Percentiles rank a stretch among this genome's conserved stretches.
phyloP scores from a whole-genome alignment of 1,140 invertebrate species.

The Diorhabda sublineata region DNA sequence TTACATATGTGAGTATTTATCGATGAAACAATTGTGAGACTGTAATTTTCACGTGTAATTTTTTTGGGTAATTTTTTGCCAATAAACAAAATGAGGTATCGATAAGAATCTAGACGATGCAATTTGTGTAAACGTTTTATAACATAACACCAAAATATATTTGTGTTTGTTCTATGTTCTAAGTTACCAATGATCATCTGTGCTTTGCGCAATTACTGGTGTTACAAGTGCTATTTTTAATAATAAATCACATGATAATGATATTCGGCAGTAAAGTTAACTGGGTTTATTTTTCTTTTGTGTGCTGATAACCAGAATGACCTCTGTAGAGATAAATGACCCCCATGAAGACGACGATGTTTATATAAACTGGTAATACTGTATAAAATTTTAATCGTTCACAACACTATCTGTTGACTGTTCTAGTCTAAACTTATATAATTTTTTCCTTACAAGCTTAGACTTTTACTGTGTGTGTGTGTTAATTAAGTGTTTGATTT shows the following conservation, averaged over 20 bases:
- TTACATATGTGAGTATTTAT: too few species aligned
- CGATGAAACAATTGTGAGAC: too few species aligned
- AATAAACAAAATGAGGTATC: too few species aligned
- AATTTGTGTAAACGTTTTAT: too few species aligned
- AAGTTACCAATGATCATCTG: too few species aligned
- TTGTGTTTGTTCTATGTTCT: too few species aligned
- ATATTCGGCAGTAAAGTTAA: slow-evolving; percentile 17
- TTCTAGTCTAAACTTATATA: slow-evolving; percentile 3
- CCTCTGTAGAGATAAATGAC: slow-evolving; percentile 30
- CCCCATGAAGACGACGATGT: slow-evolving; percentile 17
- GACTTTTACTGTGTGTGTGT: not conserved
- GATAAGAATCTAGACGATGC: too few species aligned
- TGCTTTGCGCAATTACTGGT: not conserved
- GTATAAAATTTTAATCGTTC: slow-evolving; percentile 3
- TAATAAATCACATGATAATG: slow-evolving; percentile 26
- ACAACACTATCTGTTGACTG: not conserved
- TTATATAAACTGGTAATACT: slow-evolving; percentile 33
- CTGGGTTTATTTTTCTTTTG: slow-evolving; percentile 29
- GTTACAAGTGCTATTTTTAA: not conserved
- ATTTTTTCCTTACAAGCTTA: not conserved
- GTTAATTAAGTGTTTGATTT: slow-evolving; percentile 1
- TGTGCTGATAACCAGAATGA: slow-evolving; percentile 25
- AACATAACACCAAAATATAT: too few species aligned
- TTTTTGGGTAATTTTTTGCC: too few species aligned
- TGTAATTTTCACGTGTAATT: too few species aligned